Conservation (phyloP, 1,140 invertebrate species). For the Eumaeus atala region DNA sequence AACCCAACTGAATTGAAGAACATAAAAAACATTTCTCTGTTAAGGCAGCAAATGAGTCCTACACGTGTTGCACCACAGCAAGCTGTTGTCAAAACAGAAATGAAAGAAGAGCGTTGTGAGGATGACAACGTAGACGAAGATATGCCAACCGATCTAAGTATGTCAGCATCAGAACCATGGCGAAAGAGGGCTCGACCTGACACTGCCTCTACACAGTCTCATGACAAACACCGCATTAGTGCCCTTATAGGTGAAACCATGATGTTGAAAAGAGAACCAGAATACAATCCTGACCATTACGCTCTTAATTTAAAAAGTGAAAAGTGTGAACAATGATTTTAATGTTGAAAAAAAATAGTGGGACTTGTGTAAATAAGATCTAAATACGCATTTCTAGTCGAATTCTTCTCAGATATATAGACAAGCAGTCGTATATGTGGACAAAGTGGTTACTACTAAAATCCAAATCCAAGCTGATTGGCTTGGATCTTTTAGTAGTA, state of each 20-base stretch:
- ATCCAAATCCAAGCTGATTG: too few relatives aligned
- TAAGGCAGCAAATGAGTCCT: constrained; percentile 89
- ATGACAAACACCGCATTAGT: constrained; percentile 71
- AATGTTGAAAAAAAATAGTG: constrained; percentile 36
- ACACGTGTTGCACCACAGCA: constrained; percentile 66
- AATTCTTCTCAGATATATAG: constrained; percentile 55
- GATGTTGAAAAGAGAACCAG: constrained; percentile 64
- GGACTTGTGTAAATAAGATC: constrained; percentile 29
- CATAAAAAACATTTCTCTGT: constrained; percentile 92
- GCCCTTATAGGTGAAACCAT: constrained; percentile 69
- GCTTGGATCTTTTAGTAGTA: background rate
- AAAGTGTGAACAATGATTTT: constrained; percentile 72
- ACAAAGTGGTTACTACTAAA: background rate
- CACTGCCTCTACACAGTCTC: constrained; percentile 33
- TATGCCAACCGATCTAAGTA: constrained; percentile 79
- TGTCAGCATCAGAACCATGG: constrained; percentile 73
- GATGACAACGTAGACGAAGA: constrained; percentile 74
- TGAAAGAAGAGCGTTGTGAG: constrained; percentile 76
- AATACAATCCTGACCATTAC: constrained; percentile 60
- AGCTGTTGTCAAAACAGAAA: constrained; percentile 68
- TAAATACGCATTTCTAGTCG: constrained; percentile 56
- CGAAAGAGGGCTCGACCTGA: constrained; percentile 63
- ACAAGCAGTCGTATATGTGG: constrained; percentile 10
- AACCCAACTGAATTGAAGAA: constrained; percentile 93
- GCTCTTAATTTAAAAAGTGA: constrained; percentile 71